Base-by-base conservation (phyloP, 2,113 vertebrate genomes). In the Heloderma charlesbogerti region DNA sequence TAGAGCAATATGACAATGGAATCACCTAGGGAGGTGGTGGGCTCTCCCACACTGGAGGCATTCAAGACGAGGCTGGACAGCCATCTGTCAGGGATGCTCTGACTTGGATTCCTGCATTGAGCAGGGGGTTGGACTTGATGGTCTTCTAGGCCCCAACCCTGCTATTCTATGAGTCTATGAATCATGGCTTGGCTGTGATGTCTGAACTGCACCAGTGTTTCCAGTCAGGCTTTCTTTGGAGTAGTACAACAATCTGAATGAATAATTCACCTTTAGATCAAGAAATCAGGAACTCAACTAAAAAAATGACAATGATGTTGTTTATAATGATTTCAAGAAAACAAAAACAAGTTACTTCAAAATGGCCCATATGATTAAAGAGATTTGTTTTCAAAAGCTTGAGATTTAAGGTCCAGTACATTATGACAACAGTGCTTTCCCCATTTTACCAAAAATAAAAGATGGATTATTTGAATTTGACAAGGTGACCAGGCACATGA, bases 201-300 rank as follows among this genome's bases (percentile, higher is more conserved):
- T 60, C 54, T 80, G 75, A 66, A n/a, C 29, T 34, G 16, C 29
- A 40, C 8, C 15, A 63, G 5, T 91, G 43, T 93, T 63, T 92
- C 75, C 51, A 93, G 92, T 88, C 89, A 95, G 92, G 94, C 93
- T 91, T 91, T 86, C 91, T 90, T 86, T 96, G 43, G 45, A 92
- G 79, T 94, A 94, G 60, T 57, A 74, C 86, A 79, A 86, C 93
- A 95, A 96, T 93, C 94, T 80, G 80, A 94, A 95, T 92, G 93
- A 94, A 95, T 86, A 85, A 92, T 92, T 95, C 78, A 92, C 91
- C 7, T 96, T 89, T 94, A 45, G 63, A 91, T 93, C 89, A 90
- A 63, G 89, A 95, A 84, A 90, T 81, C 37, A 74, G 37, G 86
- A 90, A 69, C 72, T 92, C 10, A 93, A 72, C 90, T 92, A 88